These are phyloP conservation scores for Yponomeuta cagnagella DNA, from an alignment of 2,888 invertebrate species.

Conservation along the genomic window DNA sequence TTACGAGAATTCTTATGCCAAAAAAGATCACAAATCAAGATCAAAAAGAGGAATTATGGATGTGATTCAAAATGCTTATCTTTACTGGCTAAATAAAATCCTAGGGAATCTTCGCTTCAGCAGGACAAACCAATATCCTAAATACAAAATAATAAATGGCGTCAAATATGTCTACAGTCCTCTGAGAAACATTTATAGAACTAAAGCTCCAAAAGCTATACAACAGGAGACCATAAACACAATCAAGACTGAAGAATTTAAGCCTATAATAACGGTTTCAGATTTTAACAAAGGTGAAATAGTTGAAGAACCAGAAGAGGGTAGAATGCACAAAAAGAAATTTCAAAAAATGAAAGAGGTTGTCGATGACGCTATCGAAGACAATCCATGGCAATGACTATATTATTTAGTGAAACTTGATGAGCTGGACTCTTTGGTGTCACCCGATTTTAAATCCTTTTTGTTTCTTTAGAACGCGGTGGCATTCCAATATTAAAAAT, in stretches of 20 bases:
- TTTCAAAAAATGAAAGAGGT: slow-evolving; percentile 50
- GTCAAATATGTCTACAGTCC: slow-evolving; percentile 57
- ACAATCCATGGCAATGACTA: slow-evolving; percentile 72
- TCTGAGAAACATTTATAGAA: slow-evolving; percentile 34
- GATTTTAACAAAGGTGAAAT: slow-evolving; percentile 66
- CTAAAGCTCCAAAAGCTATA: slow-evolving; percentile 38
- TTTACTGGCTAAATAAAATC: slow-evolving; percentile 52
- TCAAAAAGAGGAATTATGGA: slow-evolving; percentile 52
- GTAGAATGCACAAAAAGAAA: slow-evolving; percentile 49
- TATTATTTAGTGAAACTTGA: slow-evolving; percentile 64
- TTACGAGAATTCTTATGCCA: slow-evolving; percentile 22
- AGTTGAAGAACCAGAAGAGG: slow-evolving; percentile 47
- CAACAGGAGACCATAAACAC: slow-evolving; percentile 23
- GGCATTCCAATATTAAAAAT: not conserved
- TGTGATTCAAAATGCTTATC: slow-evolving; percentile 48
- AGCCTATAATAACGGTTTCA: slow-evolving; percentile 40
- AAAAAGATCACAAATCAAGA: slow-evolving; percentile 28
- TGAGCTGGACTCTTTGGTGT: slow-evolving; percentile 55
- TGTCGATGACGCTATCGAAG: slow-evolving; percentile 53
- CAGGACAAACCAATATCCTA: slow-evolving; percentile 31
- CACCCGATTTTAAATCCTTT: slow-evolving; percentile 55
- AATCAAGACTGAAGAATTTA: slow-evolving; percentile 26
- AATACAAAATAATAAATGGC: slow-evolving; percentile 54
- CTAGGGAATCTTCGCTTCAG: slow-evolving; percentile 39
- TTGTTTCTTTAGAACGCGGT: slow-evolving; percentile 40